phyloP scores from a whole-genome alignment of 2,797 vertebrate genomes.

The Enteromius paludinosus region DNA sequence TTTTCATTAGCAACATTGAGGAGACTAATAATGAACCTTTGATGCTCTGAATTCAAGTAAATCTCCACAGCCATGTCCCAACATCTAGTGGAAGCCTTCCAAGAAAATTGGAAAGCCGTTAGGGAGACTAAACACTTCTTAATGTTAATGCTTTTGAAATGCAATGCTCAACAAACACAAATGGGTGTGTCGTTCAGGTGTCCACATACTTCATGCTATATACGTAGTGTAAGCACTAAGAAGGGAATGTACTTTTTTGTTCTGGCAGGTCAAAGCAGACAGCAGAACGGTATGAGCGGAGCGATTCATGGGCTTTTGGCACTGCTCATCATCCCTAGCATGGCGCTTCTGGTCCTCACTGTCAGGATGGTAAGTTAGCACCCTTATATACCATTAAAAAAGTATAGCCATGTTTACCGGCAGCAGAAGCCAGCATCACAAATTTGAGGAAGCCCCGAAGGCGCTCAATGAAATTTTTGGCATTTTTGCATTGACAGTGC shows the following conservation, averaged over 20 bases:
- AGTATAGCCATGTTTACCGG: neutral
- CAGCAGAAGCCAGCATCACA: neutral
- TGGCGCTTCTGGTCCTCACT: constrained; percentile 41
- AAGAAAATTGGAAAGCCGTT: neutral
- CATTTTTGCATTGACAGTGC: constrained; percentile 30
- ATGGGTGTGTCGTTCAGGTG: neutral
- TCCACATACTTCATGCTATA: neutral
- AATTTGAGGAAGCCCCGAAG: constrained; percentile 6
- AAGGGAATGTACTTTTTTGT: constrained; percentile 30
- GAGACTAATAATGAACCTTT: neutral
- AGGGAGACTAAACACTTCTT: neutral
- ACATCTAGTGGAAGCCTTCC: neutral
- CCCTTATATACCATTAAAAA: neutral
- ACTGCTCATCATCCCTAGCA: constrained; percentile 53
- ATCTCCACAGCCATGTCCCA: neutral
- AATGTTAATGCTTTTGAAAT: neutral
- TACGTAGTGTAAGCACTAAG: constrained; percentile 25
- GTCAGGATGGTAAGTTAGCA: constrained; percentile 45
- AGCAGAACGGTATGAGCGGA: constrained; percentile 34
- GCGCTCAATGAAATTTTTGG: constrained; percentile 1
- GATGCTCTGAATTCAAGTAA: constrained; percentile 5
- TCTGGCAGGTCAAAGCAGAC: constrained; percentile 45
- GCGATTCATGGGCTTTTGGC: constrained; percentile 47
- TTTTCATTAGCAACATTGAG: neutral
- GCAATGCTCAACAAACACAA: neutral